phyloP scores from a whole-genome alignment of 37 sponge, comb jelly and placozoan genomes.

The Ephydatia muelleri region DNA sequence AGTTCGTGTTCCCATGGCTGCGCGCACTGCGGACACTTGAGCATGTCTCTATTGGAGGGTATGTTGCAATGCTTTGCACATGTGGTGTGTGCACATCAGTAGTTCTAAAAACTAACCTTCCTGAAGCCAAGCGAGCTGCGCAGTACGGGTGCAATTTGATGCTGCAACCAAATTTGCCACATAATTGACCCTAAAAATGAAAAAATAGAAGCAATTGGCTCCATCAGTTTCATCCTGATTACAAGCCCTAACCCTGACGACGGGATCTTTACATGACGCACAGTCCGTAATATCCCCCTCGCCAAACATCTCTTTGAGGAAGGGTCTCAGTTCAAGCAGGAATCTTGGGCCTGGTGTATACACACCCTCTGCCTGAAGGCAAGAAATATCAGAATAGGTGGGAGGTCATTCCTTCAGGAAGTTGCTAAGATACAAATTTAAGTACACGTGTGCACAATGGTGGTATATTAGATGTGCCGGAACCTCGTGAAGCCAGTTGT shows the following conservation, averaged over 20 bases:
- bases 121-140: slow-evolving; percentile 12
- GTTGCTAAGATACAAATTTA: background rate
- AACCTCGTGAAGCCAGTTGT: slow-evolving; percentile 42
- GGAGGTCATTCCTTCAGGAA: background rate
- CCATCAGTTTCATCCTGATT: background rate
- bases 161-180: slow-evolving; percentile 11
- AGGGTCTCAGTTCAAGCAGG: slow-evolving; percentile 65
- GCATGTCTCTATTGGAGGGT: background rate
- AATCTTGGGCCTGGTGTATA: slow-evolving; percentile 50
- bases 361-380: slow-evolving; percentile 15
- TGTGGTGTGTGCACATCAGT: no score
- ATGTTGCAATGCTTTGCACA: no score
- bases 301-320: slow-evolving; percentile 46
- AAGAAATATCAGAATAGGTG: background rate
- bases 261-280: slow-evolving; percentile 37
- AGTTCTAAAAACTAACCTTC: slow-evolving; percentile 1
- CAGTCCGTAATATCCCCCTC: slow-evolving; percentile 28
- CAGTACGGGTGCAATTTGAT: slow-evolving; percentile 32
- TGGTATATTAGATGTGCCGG: background rate
- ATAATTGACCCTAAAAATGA: slow-evolving; percentile 30
- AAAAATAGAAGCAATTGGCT: background rate
- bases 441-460: background rate
- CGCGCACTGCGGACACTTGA: background rate
- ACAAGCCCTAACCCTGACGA: slow-evolving; percentile 22
- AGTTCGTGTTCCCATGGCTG: background rate